A percentile compares a stretch with the other conserved stretches of the same genome.
Conservation (phyloP, 1,140 invertebrate species). For the Caenorhabditis remanei region DNA sequence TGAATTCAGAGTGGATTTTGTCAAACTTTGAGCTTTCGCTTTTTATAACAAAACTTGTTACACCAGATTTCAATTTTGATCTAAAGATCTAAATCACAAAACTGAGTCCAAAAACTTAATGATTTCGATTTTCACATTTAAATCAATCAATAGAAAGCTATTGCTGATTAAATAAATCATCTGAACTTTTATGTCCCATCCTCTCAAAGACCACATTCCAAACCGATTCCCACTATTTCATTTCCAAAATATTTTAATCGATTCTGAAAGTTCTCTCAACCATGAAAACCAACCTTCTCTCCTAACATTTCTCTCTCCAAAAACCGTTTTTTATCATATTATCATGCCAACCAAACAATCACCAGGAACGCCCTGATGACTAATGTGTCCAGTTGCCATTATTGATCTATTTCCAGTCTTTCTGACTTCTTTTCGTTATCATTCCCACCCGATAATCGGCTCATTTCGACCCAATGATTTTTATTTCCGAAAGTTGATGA, state of each 20-base stretch:
- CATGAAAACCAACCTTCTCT: slow-evolving; percentile 20
- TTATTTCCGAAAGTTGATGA: neutral
- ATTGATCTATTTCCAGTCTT: neutral
- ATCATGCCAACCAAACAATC: neutral
- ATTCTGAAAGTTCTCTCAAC: neutral
- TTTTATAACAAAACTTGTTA: too few relatives aligned
- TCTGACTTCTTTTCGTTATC: neutral
- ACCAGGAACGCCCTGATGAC: slow-evolving; percentile 10
- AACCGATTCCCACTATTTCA: neutral
- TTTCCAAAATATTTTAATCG: too few relatives aligned
- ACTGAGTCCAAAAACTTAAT: too few relatives aligned
- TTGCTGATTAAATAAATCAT: too few relatives aligned
- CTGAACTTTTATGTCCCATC: neutral
- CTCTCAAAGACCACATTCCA: neutral
- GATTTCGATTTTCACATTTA: too few relatives aligned
- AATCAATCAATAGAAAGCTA: neutral
- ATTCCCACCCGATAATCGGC: slow-evolving; percentile 14
- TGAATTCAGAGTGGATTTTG: too few relatives aligned
- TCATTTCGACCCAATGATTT: neutral
- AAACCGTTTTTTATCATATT: neutral
- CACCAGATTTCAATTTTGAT: too few relatives aligned
- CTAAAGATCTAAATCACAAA: too few relatives aligned
- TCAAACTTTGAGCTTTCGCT: too few relatives aligned
- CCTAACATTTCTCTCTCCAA: too few relatives aligned
- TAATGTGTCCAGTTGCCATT: neutral